Percentiles rank a stretch among this genome's conserved stretches.
Conservation (phyloP, 2,797 vertebrate species). For the Lepidocolaptes lacrymiger region DNA sequence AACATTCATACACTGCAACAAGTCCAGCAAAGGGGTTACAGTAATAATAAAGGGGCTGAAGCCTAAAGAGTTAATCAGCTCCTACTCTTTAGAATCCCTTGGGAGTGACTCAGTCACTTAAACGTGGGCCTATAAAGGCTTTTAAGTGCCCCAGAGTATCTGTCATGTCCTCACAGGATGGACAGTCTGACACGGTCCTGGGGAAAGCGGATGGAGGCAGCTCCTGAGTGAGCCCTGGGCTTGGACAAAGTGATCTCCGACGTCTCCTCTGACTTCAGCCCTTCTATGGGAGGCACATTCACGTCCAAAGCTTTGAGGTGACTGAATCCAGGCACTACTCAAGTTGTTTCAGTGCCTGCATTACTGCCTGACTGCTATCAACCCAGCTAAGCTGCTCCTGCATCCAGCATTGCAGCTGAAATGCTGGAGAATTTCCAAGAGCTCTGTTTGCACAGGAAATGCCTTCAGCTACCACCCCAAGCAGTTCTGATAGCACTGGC, state of each 20-base stretch:
- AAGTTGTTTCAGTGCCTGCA: background rate
- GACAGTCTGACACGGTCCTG: background rate
- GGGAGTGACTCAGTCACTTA: background rate
- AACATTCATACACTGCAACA: background rate
- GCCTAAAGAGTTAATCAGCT: background rate
- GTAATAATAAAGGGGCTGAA: background rate
- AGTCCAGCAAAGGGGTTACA: background rate
- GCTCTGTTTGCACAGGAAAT: background rate
- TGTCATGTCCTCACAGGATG: background rate
- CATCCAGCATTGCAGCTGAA: background rate
- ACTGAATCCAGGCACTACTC: background rate
- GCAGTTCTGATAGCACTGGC: background rate
- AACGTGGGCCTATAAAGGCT: background rate
- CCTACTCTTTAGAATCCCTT: background rate
- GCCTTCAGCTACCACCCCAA: rapidly evolving
- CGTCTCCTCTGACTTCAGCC: background rate
- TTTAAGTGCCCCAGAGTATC: background rate
- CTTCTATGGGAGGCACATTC: background rate
- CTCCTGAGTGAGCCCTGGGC: background rate
- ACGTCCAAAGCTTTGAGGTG: background rate
- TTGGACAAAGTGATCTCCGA: background rate
- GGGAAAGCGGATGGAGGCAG: background rate
- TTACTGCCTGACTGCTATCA: background rate
- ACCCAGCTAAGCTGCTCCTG: background rate
- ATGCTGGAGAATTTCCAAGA: background rate